Conservation (phyloP, 2,113 vertebrate species). For the Hydropotes inermis region DNA sequence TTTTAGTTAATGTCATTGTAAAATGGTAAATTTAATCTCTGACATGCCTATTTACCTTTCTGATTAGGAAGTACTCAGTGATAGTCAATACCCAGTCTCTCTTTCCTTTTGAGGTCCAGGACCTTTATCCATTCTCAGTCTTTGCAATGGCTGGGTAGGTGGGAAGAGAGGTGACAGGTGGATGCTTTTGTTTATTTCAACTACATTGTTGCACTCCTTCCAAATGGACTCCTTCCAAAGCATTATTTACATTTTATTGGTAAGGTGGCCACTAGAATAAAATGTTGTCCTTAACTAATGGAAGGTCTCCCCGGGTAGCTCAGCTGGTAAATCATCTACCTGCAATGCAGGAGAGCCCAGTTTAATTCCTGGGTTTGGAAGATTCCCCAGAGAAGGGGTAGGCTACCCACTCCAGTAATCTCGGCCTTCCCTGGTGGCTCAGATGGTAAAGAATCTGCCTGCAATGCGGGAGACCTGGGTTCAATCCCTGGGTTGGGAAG, state of each 20-base stretch:
- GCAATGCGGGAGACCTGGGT: not conserved
- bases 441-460: rapidly evolving
- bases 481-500: not conserved
- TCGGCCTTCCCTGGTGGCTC: not conserved
- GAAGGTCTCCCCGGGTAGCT: not conserved
- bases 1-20: not conserved
- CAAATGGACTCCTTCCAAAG: constrained; percentile 38
- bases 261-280: constrained; percentile 16
- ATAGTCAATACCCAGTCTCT: not conserved
- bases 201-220: not conserved
- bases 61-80: not conserved
- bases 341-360: not conserved
- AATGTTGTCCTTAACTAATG: constrained; percentile 42
- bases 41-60: not conserved
- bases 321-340: not conserved
- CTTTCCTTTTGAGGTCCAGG: not conserved
- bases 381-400: not conserved
- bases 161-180: constrained; percentile 2
- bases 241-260: constrained; percentile 40
- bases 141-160: not conserved
- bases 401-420: not conserved
- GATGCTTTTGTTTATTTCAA: constrained; percentile 6
- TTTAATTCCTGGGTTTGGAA: rapidly evolving
- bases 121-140: not conserved
- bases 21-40: not conserved